Conservation (phyloP, 1,140 invertebrate species). For the Protaetia brevitarsis region DNA sequence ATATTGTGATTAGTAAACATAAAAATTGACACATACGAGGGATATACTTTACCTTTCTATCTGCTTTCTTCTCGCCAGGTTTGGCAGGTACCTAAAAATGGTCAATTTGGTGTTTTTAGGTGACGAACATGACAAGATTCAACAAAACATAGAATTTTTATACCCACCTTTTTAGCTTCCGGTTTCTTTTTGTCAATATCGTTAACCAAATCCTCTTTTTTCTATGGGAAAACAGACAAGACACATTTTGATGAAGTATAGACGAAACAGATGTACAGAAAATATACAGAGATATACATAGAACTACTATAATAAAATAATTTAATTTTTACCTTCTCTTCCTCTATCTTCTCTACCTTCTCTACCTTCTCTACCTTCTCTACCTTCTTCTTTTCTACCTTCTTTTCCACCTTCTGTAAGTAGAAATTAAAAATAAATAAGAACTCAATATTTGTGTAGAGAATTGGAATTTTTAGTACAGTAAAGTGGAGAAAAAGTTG, state of each 20-base stretch:
- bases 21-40: conserved; percentile 24
- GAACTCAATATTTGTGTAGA: neutral
- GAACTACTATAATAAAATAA: too few relatives aligned
- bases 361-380: conserved; percentile 33
- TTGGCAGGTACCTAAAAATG: conserved; percentile 30
- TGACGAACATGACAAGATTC: neutral
- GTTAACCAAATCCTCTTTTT: conserved; percentile 52
- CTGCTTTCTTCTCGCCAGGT: conserved; percentile 36
- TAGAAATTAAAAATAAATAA: neutral
- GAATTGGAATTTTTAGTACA: too few relatives aligned
- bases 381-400: conserved; percentile 51
- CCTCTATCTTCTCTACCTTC: conserved; percentile 37
- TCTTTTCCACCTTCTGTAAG: conserved; percentile 46
- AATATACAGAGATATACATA: too few relatives aligned
- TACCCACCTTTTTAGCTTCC: conserved; percentile 40
- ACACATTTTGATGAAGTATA: too few relatives aligned
- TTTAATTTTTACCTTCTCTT: conserved; percentile 50
- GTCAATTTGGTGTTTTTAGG: neutral
- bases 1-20: conserved; percentile 31
- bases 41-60: conserved; percentile 34
- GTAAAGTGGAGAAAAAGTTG: too few relatives aligned
- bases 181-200: conserved; percentile 51
- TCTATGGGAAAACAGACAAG: conserved; percentile 31
- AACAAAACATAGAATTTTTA: neutral
- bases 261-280: too few relatives aligned